Evolutionary conservation across 2,888 invertebrate species (phyloP), one percentile per base, ranked within the genome.

Genomic region (Ophion ellenae): DNA sequence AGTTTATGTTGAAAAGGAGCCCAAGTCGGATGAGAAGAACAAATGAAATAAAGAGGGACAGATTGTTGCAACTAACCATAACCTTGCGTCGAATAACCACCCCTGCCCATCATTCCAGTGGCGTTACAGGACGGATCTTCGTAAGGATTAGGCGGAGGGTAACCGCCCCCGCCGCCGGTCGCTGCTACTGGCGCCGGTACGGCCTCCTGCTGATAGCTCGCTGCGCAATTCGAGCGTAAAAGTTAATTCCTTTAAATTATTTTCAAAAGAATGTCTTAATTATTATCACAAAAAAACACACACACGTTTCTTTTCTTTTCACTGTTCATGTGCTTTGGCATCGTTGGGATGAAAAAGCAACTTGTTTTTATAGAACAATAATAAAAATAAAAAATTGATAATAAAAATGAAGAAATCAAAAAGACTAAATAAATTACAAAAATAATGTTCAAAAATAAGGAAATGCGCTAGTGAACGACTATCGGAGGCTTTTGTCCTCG

Each of bases 151-250:
- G 89, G 90, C 88, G 92, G 90, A 86, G 90, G 87, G 88, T 91
- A 92, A 90, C 89, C 90, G 84, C 90, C 89, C 89, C 90, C 92
- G 87, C 92, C 92, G 67, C 88, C 90, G 87, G 89, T 90, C 66
- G 90, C 90, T 84, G 91, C 91, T 73, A 90, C 89, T 64, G 89
- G 86, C 70, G 90, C 87, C 83, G 89, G 88, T 85, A 92, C 93
- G 89, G 92, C 91, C 89, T 92, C 93, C 88, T 92, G 92, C 87
- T 93, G 92, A 88, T 92, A 92, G 91, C 88, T 89, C 61, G 92
- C 93, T 92, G 90, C 86, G 87, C 90, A 90, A 77, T 40, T 70
- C 82, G 61, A 57, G 47, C 47, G 77, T 45, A 63, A 14, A 81
- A 69, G 61, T 88, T 89, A 86, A 89, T 86, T 87, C 17, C 11